Conservation (phyloP, 1,140 invertebrate species). For the Pogonomyrmex barbatus region DNA sequence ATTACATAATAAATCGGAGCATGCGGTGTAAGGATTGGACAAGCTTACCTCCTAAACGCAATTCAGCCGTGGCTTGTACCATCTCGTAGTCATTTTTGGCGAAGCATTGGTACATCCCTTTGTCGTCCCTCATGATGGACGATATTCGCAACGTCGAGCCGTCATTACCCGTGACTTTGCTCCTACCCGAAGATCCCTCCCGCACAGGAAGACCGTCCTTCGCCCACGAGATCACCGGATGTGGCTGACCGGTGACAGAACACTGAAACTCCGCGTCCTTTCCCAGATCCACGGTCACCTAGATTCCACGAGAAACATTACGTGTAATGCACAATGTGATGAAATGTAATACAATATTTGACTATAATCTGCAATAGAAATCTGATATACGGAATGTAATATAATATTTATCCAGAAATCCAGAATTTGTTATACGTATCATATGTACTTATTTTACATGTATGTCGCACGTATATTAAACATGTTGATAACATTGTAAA, state of each 20-base stretch:
- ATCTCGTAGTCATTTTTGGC: conserved; percentile 94
- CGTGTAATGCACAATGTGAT: not conserved
- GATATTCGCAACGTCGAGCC: conserved; percentile 87
- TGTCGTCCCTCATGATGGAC: conserved; percentile 91
- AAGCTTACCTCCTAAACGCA: conserved; percentile 92
- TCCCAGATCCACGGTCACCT: conserved; percentile 91
- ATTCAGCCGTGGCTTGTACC: conserved; percentile 93
- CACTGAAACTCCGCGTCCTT: conserved; percentile 94
- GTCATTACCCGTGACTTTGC: conserved; percentile 81
- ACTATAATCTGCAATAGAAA: not conserved
- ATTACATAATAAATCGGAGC: not conserved
- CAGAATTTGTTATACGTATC: not conserved
- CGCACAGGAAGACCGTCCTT: conserved; percentile 92
- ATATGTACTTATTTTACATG: not conserved
- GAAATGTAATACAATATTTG: conserved; percentile 36
- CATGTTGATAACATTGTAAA: not conserved
- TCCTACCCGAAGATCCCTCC: conserved; percentile 85
- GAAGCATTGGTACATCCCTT: conserved; percentile 96
- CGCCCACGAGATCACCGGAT: conserved; percentile 93
- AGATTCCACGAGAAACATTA: conserved; percentile 16
- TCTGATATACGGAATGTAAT: conserved; percentile 15
- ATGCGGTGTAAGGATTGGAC: not conserved
- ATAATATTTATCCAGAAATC: conserved; percentile 26
- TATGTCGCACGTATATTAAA: not conserved
- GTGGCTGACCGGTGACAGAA: conserved; percentile 93